Evolutionary conservation across 2,113 vertebrate genomes (phyloP).

Genomic region (Phylloscopus trochilus): DNA sequence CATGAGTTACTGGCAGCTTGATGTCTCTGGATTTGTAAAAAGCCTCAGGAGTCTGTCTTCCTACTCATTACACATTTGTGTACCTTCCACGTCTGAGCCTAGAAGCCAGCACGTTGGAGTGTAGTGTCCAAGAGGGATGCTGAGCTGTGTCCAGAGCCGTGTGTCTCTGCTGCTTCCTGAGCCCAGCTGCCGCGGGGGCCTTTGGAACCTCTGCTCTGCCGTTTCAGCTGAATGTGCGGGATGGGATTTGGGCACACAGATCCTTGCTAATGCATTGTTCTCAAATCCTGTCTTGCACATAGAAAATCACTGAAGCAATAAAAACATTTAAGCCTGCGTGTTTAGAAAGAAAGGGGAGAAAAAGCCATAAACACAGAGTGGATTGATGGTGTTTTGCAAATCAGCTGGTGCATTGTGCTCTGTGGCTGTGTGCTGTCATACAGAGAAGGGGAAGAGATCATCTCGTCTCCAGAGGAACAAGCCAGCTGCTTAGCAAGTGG

Average conservation of each 20-base stretch:
- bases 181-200: not conserved
- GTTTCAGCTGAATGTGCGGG: not conserved
- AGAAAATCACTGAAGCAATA: constrained; percentile 58
- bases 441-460: constrained; percentile 14
- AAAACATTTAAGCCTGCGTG: constrained; percentile 25
- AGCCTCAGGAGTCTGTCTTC: constrained; percentile 32
- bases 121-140: not conserved
- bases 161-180: not conserved
- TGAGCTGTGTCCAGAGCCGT: not conserved
- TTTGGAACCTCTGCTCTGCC: not conserved
- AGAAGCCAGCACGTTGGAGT: not conserved
- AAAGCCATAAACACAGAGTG: not conserved
- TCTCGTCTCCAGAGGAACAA: constrained; percentile 32
- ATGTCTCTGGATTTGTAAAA: constrained; percentile 28
- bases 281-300: constrained; percentile 28
- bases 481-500: constrained; percentile 10
- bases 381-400: constrained; percentile 37
- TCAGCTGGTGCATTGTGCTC: constrained; percentile 36
- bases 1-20: constrained; percentile 33
- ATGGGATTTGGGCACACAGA: not conserved
- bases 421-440: not conserved
- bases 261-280: constrained; percentile 39
- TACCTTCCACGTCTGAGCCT: not conserved
- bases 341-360: not conserved
- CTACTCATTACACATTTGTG: constrained; percentile 31